phyloP scores from a whole-genome alignment of 1,140 invertebrate genomes.

The Episyrphus balteatus region DNA sequence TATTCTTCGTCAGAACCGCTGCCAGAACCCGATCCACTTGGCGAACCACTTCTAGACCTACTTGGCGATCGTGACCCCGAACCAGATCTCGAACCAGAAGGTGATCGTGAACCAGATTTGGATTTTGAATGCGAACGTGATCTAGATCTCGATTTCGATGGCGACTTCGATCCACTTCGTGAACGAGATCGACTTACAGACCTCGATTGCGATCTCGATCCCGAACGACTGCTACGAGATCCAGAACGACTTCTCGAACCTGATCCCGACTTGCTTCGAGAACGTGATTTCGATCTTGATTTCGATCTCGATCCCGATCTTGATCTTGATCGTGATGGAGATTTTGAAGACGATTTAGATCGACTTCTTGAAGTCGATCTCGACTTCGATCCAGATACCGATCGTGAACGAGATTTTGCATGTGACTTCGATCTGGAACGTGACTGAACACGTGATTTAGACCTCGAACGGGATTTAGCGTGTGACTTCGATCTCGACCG shows the following conservation, averaged over 20 bases:
- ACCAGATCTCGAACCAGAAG: conserved; percentile 4
- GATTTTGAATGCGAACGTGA: conserved; percentile 22
- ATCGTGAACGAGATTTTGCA: conserved; percentile 22
- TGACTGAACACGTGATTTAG: conserved; percentile 12
- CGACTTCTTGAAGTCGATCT: conserved; percentile 22
- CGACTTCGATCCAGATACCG: conserved; percentile 12
- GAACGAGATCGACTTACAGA: conserved; percentile 33
- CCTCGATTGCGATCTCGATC: conserved; percentile 24
- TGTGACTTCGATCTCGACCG: conserved; percentile 25
- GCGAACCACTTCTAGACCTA: conserved; percentile 23
- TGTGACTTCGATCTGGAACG: conserved; percentile 18
- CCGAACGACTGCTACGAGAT: conserved; percentile 23
- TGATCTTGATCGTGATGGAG: conserved; percentile 34
- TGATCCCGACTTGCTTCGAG: conserved; percentile 16
- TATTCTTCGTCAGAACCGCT: conserved; percentile 26
- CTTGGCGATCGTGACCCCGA: conserved; percentile 4
- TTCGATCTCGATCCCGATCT: conserved; percentile 31
- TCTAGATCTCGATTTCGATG: conserved; percentile 22
- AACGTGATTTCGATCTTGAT: conserved; percentile 28
- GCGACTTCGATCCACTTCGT: conserved; percentile 32
- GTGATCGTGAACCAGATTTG: conserved; percentile 12
- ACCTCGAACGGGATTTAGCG: conserved; percentile 7
- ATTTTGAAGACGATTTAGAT: conserved; percentile 28
- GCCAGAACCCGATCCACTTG: conserved; percentile 19
- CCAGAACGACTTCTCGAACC: conserved; percentile 21